Conservation (phyloP, 92 coral and sea anemone genomes). For the Porites rus region DNA sequence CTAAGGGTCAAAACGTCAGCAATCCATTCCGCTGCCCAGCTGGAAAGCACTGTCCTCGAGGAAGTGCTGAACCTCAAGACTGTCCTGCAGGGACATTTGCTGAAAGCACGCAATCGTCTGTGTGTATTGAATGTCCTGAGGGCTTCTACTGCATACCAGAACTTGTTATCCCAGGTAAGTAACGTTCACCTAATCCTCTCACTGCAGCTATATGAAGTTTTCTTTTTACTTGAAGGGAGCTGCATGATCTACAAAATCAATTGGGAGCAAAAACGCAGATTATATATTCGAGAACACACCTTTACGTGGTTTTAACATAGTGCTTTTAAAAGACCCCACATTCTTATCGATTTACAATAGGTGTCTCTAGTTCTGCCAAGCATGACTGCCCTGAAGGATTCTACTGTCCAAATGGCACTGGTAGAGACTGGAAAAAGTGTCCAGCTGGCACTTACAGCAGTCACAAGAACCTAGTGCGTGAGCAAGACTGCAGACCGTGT, state of each 20-base stretch:
- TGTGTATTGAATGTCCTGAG: constrained; percentile 80
- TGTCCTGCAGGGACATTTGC: constrained; percentile 82
- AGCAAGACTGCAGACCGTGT: constrained; percentile 93
- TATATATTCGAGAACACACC: too few species aligned
- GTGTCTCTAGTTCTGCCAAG: constrained; percentile 58
- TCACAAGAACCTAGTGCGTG: constrained; percentile 74
- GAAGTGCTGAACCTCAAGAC: constrained; percentile 71
- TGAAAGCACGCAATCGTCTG: constrained; percentile 66
- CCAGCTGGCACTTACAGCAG: constrained; percentile 93
- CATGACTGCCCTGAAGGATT: constrained; percentile 87
- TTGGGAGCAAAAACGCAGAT: too few species aligned
- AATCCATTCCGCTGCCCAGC: constrained; percentile 77
- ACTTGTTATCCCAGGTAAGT: constrained; percentile 44
- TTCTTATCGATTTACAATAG: neutral
- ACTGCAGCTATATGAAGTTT: too few species aligned
- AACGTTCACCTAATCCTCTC: too few species aligned
- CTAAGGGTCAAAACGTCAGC: constrained; percentile 82
- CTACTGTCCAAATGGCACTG: constrained; percentile 97
- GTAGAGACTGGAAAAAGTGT: constrained; percentile 88
- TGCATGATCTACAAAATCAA: too few species aligned
- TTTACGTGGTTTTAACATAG: neutral
- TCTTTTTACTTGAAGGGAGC: too few species aligned
- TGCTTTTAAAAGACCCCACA: neutral
- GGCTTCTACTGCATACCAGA: constrained; percentile 84
- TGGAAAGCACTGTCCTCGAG: constrained; percentile 88